phyloP scores from a whole-genome alignment of 2,888 invertebrate genomes.

The Nomada hirtipes region DNA sequence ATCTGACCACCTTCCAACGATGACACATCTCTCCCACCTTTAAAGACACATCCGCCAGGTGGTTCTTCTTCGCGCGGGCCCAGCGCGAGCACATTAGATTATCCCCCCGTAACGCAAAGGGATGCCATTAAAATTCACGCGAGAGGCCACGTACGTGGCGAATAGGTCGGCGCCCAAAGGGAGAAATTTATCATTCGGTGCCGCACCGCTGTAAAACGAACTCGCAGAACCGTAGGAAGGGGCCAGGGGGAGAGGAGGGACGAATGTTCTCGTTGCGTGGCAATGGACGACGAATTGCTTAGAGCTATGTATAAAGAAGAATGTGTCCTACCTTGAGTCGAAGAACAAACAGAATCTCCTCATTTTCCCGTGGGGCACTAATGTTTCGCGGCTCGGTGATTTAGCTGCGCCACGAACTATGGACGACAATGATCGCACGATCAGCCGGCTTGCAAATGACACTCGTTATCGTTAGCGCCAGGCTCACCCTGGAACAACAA shows the following conservation, averaged over 20 bases:
- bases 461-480: constrained; percentile 50
- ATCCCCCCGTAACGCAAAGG: constrained; percentile 24
- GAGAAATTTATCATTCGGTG: constrained; percentile 57
- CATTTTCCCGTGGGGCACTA: constrained; percentile 82
- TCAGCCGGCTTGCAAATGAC: constrained; percentile 47
- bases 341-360: constrained; percentile 81
- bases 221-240: not conserved
- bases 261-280: constrained; percentile 14
- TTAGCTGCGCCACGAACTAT: constrained; percentile 60
- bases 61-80: constrained; percentile 10
- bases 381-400: constrained; percentile 78
- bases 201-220: constrained; percentile 37
- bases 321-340: constrained; percentile 80
- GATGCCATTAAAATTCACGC: constrained; percentile 57
- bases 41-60: constrained; percentile 1
- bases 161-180: constrained; percentile 50
- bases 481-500: constrained; percentile 22
- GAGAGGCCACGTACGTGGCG: constrained; percentile 33
- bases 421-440: constrained; percentile 54
- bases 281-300: not conserved
- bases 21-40: constrained; percentile 14
- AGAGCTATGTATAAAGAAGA: constrained; percentile 37
- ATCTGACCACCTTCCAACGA: constrained; percentile 5
- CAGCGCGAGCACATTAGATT: constrained; percentile 23
- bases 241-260: not conserved